Percentiles rank a stretch among this genome's conserved stretches.
phyloP scores from a whole-genome alignment of 2,113 vertebrate species.

The Chionomys nivalis region DNA sequence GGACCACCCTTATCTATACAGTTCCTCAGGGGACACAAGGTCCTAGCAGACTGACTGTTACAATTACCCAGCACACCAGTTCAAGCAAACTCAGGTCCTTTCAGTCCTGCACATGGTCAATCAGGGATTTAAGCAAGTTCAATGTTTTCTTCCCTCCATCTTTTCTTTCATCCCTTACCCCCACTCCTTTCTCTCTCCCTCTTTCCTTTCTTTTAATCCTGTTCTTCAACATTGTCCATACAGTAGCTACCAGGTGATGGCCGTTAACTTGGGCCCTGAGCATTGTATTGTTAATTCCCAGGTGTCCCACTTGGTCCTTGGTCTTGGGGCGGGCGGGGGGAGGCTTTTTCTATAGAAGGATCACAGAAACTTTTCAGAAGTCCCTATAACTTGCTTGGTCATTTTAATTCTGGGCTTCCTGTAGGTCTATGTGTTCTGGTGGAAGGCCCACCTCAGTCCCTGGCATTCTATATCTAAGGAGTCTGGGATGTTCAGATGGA shows the following conservation, averaged over 20 bases:
- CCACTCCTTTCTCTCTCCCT: too few relatives aligned
- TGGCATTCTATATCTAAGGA: too few relatives aligned
- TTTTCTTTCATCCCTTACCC: background rate
- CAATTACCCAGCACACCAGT: background rate
- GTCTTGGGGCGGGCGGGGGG: background rate
- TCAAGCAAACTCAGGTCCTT: background rate
- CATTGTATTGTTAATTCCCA: background rate
- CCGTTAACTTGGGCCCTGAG: background rate
- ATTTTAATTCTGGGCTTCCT: background rate
- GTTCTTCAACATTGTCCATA: background rate
- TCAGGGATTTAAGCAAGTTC: background rate
- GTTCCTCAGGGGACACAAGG: background rate
- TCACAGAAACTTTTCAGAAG: background rate
- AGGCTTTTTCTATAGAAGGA: background rate
- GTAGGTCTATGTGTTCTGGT: background rate
- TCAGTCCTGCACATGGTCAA: background rate
- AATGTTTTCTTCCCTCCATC: too few relatives aligned
- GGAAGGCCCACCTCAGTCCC: too few relatives aligned
- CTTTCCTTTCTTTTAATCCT: background rate
- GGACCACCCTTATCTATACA: background rate
- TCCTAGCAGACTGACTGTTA: background rate
- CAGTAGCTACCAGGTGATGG: fast-evolving
- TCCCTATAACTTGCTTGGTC: fast-evolving
- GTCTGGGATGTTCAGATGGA: too few relatives aligned
- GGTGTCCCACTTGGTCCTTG: background rate